phyloP scores from a whole-genome alignment of 2,888 invertebrate species.

The Stomorhina lunata region DNA sequence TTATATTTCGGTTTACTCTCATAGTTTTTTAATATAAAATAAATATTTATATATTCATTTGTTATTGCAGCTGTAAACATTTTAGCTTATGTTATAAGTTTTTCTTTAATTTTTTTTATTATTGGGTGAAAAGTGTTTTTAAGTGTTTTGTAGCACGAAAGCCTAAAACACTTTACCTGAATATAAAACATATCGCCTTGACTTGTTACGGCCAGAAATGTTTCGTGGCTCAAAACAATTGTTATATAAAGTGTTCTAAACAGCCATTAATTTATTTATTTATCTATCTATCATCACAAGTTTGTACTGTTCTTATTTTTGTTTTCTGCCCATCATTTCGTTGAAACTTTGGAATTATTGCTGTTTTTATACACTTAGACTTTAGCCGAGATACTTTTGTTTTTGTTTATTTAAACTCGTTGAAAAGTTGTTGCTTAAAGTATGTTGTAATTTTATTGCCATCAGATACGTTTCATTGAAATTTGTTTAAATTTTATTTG shows the following conservation, averaged over 20 bases:
- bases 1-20: too few species aligned
- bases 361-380: constrained; percentile 29
- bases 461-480: constrained; percentile 47
- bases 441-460: constrained; percentile 56
- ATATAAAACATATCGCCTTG: neutral
- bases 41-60: constrained; percentile 47
- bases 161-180: constrained; percentile 25
- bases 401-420: constrained; percentile 46
- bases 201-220: neutral
- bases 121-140: constrained; percentile 68
- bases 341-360: constrained; percentile 24
- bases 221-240: constrained; percentile 23
- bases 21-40: constrained; percentile 36
- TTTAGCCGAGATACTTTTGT: constrained; percentile 28
- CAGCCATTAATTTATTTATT: constrained; percentile 39
- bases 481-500: constrained; percentile 57
- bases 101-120: constrained; percentile 57
- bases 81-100: constrained; percentile 26
- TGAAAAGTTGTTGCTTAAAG: constrained; percentile 51
- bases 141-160: constrained; percentile 67
- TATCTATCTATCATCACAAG: constrained; percentile 51
- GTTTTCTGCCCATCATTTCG: constrained; percentile 30
- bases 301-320: constrained; percentile 13
- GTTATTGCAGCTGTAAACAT: constrained; percentile 37
- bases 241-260: constrained; percentile 17